Evolutionary conservation across 2,888 invertebrate species (phyloP).

Genomic region (Dolomedes plantarius): DNA sequence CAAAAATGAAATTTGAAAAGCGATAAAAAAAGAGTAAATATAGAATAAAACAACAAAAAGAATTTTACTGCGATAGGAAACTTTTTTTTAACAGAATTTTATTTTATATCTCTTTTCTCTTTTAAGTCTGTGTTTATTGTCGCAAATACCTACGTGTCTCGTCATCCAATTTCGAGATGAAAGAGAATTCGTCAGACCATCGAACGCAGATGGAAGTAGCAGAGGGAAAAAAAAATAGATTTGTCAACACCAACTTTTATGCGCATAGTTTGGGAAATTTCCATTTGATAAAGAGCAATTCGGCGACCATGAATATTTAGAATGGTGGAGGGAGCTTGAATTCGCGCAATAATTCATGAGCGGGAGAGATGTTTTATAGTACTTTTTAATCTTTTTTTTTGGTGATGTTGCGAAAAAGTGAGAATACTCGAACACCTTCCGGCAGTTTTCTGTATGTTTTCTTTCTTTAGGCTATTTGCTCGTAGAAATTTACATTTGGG

Average conservation of each 20-base stretch:
- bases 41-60: no score
- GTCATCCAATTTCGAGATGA: slow-evolving; percentile 6
- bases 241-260: slow-evolving; percentile 13
- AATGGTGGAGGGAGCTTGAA: not conserved
- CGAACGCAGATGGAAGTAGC: not conserved
- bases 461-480: no score
- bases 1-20: no score
- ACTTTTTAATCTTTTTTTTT: not conserved
- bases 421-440: no score
- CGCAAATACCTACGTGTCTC: not conserved
- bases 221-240: not conserved
- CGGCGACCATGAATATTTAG: not conserved
- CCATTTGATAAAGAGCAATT: not conserved
- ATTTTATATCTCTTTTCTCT: no score
- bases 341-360: not conserved
- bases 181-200: not conserved
- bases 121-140: not conserved
- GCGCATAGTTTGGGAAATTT: slow-evolving; percentile 4
- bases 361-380: not conserved
- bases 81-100: no score
- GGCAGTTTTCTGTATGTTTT: no score
- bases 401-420: no score
- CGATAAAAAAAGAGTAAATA: no score
- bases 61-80: no score
- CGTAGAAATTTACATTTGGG: no score